Evolutionary conservation across 1,140 invertebrate genomes (phyloP), one percentile per base, ranked within the genome.

Genomic region (Nixonia krombeini): DNA sequence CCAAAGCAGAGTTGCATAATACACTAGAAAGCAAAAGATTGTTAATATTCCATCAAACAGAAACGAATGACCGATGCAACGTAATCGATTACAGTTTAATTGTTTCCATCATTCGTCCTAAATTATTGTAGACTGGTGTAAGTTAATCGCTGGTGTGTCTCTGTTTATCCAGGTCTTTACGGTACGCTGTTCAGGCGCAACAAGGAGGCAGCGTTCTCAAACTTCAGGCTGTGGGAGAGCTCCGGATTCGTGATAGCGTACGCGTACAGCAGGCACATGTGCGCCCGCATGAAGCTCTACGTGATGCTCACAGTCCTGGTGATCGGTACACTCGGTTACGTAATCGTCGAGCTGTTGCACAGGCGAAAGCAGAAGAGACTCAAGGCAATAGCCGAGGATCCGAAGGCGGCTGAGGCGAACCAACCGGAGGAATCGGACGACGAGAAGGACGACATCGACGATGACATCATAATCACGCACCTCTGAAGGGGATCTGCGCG

Each of bases 191-290:
- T 97, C 86, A 87, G 94, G 46, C 89, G 94, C 26, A 94, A 96
- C 82, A 95, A 97, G 75, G 96, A 98, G 81, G 94, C 96, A 0
- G 96, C 96, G 0, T 98, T 98, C 87, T 96, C 96, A 57, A 98
- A 97, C 85, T 98, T 94, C 84, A 90, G 96, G 33, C 89, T 98
- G 10, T 96, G 96, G 93, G 96, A 98, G 84, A 95, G 93, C 28
- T 88, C 93, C 13, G 97, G 97, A 0, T 96, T 97, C 71, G 94
- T 97, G 0, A 89, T 97, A 5, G 95, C 95, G 4, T 98, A 97
- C 74, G 91, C 93, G 0, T 93, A 95, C 82, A 94, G 92, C 51
- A 95, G 93, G 1, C 91, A 93, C 67, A 86, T 97, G 2, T 96
- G 94, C 83, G 93, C 95, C 10, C 86, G 92, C 4, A 92, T 93